Base-by-base conservation (phyloP, 2,888 invertebrate genomes). In the Pristionchus fissidentatus region DNA sequence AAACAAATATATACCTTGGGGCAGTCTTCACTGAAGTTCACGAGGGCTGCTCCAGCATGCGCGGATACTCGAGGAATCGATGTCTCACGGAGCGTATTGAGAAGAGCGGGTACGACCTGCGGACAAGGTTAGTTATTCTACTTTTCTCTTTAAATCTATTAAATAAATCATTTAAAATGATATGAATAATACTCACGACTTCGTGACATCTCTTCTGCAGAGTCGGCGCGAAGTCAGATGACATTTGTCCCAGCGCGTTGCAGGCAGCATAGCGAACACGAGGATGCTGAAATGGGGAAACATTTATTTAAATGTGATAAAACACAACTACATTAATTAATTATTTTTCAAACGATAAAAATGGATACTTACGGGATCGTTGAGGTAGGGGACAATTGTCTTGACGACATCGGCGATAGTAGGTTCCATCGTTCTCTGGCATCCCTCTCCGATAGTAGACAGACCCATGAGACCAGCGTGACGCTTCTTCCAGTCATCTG, bases 11-110 rank as follows among this genome's bases (percentile, higher is more conserved):
- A 38, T 46, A 83, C 85, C 93, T 98, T 98, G 0, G 98, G 97
- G 93, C 98, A 98, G 93, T 98, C 98, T 94, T 99, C 99, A 92
- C 97, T 97, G 94, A 99, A 99, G 94, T 99, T 99, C 1, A 99
- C 98, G 87, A 99, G 94, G 77, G 99, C 99, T 81, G 99, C 98
- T 73, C 97, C 95, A 73, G 95, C 95, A 93, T 95, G 95, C 85
- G 96, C 96, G 94, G 96, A 96, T 86, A 99, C 98, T 89, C 99
- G 95, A 0, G 98, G 98, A 93, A 97, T 96, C 10, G 94, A 95
- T 90, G 96, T 95, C 93, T 98, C 97, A 90, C 97, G 97, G 87
- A 99, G 94, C 60, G 97, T 95, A 93, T 95, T 94, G 60, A 98
- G 93, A 52, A 99, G 94, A 22, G 96, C 97, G 15, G 97, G 97